Base-by-base conservation (phyloP, 2,888 invertebrate genomes). In the Protophormia terraenovae region DNA sequence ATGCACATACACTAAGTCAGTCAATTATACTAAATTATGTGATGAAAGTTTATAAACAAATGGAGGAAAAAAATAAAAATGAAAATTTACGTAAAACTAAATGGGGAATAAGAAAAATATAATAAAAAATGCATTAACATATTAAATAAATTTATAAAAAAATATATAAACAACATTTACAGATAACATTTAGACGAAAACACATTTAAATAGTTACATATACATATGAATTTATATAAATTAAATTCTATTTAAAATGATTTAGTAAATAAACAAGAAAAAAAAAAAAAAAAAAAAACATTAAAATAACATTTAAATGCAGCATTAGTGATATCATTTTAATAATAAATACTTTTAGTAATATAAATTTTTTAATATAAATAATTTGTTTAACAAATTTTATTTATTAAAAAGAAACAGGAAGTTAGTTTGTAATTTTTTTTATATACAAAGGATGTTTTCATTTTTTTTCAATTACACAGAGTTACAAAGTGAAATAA, bases 41-140 rank as follows among this genome's bases (percentile, higher is more conserved):
- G 76, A 83, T 78, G 77, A 78, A 83, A 79, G 38, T 38, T 71
- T 64, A 66, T 55, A 14, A 45, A 77, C 35, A 83, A 77, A 77
- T 58, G 45, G 10, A 1, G 14, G n/a, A n/a, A 53, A 69, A 47
- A 72, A 14, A 35, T 12, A 8, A 60, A 67, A 67, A 60, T 50
- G 29, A 67, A 60, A 19, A n/a, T 47, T 35, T 14, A 35, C 19
- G 38, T 22, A 69, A 60, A 64, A 72, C n/a, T 41, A 29, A 22
- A 16, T 32, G 24, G 2, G n/a, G n/a, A n/a, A n/a, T n/a, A n/a
- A 38, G 5, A 8, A 29, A n/a, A 29, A 35, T 12, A 32, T 16
- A 38, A 27, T 24, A 47, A 14, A 8, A 50, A 58, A 12, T 71
- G 22, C 50, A 78, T 38, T 35, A 47, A 69, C 60, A 58, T 73